Conservation (phyloP, 37 sponge, comb jelly and placozoan species). For the Halisarca cf. caerulea region DNA sequence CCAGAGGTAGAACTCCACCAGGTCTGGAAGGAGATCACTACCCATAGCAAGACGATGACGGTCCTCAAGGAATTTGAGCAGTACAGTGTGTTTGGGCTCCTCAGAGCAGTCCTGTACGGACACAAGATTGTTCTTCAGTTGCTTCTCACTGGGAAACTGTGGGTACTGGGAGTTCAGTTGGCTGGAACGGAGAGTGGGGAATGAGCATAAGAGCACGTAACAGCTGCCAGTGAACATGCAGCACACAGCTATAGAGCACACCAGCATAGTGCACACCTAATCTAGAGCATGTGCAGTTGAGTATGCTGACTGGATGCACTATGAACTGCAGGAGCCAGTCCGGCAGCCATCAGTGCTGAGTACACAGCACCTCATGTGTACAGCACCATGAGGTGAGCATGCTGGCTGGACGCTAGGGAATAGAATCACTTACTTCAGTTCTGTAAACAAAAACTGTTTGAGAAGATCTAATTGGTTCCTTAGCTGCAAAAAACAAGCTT, state of each 20-base stretch:
- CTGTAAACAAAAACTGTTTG: neutral
- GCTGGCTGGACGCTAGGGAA: too few species aligned
- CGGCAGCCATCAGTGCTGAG: too few species aligned
- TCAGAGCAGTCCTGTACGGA: conserved; percentile 6
- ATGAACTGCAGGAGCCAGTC: too few species aligned
- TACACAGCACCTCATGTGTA: neutral
- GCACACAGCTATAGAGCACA: too few species aligned
- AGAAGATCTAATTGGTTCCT: neutral
- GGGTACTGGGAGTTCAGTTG: conserved; percentile 57
- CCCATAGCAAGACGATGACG: conserved; percentile 54
- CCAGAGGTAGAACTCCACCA: conserved; percentile 88
- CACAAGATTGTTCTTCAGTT: conserved; percentile 63
- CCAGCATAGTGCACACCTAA: too few species aligned
- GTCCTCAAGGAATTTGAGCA: conserved; percentile 49
- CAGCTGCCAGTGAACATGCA: neutral
- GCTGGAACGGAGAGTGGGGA: conserved; percentile 32
- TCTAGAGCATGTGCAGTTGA: too few species aligned
- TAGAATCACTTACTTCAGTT: conserved; percentile 18
- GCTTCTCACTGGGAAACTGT: conserved; percentile 55
- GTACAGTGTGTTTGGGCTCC: neutral
- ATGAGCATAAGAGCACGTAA: neutral
- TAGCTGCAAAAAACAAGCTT: neutral
- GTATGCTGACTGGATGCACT: too few species aligned
- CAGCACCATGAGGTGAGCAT: too few species aligned
- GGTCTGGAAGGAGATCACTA: conserved; percentile 67